Conservation (phyloP, 23 tunicate genomes). For the Oikopleura albicans region DNA sequence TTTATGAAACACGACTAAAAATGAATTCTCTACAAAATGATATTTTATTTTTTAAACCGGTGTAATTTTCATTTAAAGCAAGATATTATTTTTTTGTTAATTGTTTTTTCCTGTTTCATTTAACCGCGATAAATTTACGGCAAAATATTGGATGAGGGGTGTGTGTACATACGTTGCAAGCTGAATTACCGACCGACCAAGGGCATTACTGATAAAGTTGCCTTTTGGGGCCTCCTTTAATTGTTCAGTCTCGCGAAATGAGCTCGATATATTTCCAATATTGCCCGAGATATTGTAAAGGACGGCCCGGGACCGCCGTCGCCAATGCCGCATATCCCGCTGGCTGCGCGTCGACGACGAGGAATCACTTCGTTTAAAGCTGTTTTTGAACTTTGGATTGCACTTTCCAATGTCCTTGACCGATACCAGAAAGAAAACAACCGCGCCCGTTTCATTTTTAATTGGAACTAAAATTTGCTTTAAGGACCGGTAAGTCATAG, state of each 20-base stretch:
- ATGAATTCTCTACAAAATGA: too few species aligned
- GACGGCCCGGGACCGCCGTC: background rate
- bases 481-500: too few species aligned
- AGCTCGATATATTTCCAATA: conserved; percentile 7
- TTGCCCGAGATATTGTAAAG: conserved; percentile 11
- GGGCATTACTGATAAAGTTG: background rate
- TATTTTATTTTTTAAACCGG: too few species aligned
- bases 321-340: background rate
- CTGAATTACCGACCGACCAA: conserved; percentile 19
- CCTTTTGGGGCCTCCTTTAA: background rate
- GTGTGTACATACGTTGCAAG: conserved; percentile 14
- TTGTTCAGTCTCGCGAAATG: background rate
- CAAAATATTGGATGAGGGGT: too few species aligned
- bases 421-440: conserved; percentile 6
- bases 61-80: too few species aligned
- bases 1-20: too few species aligned
- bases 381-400: background rate
- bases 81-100: too few species aligned
- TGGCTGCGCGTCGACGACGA: background rate
- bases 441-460: conserved; percentile 6
- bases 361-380: background rate
- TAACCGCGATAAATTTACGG: too few species aligned
- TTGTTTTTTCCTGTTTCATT: too few species aligned
- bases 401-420: background rate
- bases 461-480: background rate